Conservation (phyloP, 2,797 vertebrate species). For the Pseudochaenichthys georgianus region DNA sequence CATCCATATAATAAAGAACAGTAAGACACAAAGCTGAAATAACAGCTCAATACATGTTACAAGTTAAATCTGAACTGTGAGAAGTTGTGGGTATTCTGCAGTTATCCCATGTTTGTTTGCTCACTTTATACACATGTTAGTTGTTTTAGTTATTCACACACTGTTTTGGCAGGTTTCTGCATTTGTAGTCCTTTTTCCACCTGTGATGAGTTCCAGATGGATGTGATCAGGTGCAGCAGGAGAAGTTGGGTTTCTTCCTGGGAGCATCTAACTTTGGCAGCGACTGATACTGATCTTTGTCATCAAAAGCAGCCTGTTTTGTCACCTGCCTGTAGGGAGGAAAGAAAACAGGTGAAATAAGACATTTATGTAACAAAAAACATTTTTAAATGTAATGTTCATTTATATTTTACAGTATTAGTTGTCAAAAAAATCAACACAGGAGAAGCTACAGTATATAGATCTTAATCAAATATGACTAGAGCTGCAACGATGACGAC, state of each 20-base stretch:
- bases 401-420: background rate
- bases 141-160: background rate
- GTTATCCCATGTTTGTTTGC: constrained; percentile 4
- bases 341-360: constrained; percentile 6
- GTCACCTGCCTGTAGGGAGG: constrained; percentile 87
- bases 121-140: constrained; percentile 9
- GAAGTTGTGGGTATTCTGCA: background rate
- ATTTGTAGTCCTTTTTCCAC: constrained; percentile 10
- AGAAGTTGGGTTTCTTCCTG: constrained; percentile 85
- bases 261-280: constrained; percentile 85
- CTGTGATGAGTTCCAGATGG: constrained; percentile 1
- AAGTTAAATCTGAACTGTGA: background rate
- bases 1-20: constrained; percentile 3
- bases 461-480: background rate
- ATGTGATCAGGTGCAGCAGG: constrained; percentile 88
- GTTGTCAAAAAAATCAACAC: background rate
- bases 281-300: constrained; percentile 78
- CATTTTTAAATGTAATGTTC: background rate
- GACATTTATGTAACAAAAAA: background rate
- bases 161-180: constrained; percentile 17
- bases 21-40: constrained; percentile 6
- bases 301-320: constrained; percentile 82
- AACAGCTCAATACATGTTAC: background rate
- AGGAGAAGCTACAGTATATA: background rate
- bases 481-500: too few relatives aligned